Evolutionary conservation across 2,888 invertebrate genomes (phyloP), one percentile per base, ranked within the genome.

Genomic region (Erebia ligea): DNA sequence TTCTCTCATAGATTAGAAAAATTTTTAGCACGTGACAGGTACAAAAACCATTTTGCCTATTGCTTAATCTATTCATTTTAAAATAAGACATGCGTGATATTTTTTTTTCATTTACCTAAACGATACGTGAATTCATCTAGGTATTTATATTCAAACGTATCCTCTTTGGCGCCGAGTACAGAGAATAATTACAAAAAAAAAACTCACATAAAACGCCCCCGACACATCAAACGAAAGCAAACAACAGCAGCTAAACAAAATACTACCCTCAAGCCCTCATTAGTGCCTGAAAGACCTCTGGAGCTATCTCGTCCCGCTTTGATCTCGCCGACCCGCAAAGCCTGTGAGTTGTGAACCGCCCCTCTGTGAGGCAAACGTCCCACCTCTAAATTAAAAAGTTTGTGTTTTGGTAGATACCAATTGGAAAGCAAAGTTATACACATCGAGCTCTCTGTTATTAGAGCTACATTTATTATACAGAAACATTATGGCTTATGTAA

Each of bases 281-380:
- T 82, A 83, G 79, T 74, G 79, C 69, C 80, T 77, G 78, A 76
- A 78, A 81, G 78, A 79, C 75, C 78, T 77, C 74, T 64, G 69
- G 72, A 71, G 68, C 70, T 72, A 74, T 74, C 73, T 72, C 74
- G 74, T 72, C 65, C 70, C 73, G 70, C 81, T 83, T 82, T 82
- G 82, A 81, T 81, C 78, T 79, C 72, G 66, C 78, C 77, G 77
- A 76, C 77, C 75, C 73, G 70, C 69, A 71, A 61, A 71, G 66
- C 70, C 62, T 67, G 34, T 65, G 67, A 40, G 66, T 56, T 59
- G 64, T 15, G 45, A 67, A 69, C 68, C 68, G 62, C 66, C 66
- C 25, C 21, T 19, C 62, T 62, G 45, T 62, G 65, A 8, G 15
- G 34, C 45, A 68, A 42, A 63, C 56, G 68, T 57, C 45, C 67